phyloP scores from a whole-genome alignment of 2,797 vertebrate species.

The Protosalanx chinensis region DNA sequence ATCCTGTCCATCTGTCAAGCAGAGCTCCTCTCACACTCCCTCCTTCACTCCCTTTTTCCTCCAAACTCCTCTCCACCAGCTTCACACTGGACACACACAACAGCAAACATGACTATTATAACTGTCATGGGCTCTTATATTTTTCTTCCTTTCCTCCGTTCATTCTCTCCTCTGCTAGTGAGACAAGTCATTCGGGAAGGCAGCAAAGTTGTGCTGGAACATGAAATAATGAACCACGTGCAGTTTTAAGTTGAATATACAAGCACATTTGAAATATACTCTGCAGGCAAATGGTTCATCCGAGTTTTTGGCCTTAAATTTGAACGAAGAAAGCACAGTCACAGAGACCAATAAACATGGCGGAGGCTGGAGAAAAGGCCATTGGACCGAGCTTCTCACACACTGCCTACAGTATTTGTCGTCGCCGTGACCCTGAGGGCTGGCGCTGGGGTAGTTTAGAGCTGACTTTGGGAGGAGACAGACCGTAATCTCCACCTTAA shows the following conservation, averaged over 20 bases:
- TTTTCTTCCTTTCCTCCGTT: neutral
- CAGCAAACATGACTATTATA: constrained; percentile 19
- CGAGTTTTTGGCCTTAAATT: constrained; percentile 1
- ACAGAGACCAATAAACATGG: constrained; percentile 25
- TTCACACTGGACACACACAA: neutral
- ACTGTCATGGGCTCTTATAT: constrained; percentile 1
- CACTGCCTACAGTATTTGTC: constrained; percentile 45
- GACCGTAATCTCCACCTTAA: constrained; percentile 71
- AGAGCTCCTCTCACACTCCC: constrained; percentile 13
- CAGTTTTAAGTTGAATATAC: neutral
- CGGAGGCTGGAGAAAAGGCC: constrained; percentile 35
- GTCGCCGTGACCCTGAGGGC: constrained; percentile 51
- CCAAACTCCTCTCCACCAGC: neutral
- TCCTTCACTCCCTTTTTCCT: neutral
- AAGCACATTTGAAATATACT: constrained; percentile 38
- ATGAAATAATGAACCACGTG: neutral
- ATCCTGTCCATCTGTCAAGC: constrained; percentile 22
- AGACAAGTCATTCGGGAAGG: neutral
- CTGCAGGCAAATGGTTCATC: constrained; percentile 12
- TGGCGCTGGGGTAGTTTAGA: constrained; percentile 57
- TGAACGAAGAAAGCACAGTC: constrained; percentile 49
- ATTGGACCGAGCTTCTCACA: constrained; percentile 61
- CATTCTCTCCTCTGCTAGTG: constrained; percentile 15
- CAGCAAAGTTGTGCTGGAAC: too few relatives aligned
- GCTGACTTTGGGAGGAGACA: constrained; percentile 69